Conservation (phyloP, 2,888 invertebrate genomes). For the Metellina segmentata region DNA sequence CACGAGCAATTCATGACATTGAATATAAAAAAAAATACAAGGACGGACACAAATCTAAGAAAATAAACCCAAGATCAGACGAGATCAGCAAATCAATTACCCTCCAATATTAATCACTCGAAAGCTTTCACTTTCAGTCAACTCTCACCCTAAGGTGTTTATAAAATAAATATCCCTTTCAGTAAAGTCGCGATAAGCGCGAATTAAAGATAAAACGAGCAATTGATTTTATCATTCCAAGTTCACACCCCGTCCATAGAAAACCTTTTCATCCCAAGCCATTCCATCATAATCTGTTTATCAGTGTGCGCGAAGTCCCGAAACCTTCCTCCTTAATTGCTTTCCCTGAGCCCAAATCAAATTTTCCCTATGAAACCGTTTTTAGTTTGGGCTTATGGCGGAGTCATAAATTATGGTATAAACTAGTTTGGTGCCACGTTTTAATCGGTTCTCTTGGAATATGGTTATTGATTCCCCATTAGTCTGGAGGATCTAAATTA, state of each 20-base stretch:
- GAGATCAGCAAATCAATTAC: not conserved
- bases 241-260: too few species aligned
- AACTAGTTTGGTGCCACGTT: conserved; percentile 6
- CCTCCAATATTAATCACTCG: not conserved
- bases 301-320: not conserved
- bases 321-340: not conserved
- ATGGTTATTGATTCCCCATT: conserved; percentile 56
- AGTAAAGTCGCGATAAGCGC: not conserved
- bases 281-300: not conserved
- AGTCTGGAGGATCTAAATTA: conserved; percentile 41
- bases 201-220: not conserved
- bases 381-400: not conserved
- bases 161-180: not conserved
- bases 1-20: too few species aligned
- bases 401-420: conserved; percentile 1
- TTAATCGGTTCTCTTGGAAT: conserved; percentile 5
- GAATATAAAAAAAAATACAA: too few species aligned
- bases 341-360: not conserved
- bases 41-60: too few species aligned
- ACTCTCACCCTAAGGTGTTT: not conserved
- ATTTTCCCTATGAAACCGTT: conserved; percentile 25
- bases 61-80: too few species aligned
- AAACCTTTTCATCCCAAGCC: not conserved
- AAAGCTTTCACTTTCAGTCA: not conserved
- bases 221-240: not conserved